These are phyloP conservation scores for Trachythela sp. DNA, from an alignment of 64 coral and sea anemone species.

Conservation along the genomic window DNA sequence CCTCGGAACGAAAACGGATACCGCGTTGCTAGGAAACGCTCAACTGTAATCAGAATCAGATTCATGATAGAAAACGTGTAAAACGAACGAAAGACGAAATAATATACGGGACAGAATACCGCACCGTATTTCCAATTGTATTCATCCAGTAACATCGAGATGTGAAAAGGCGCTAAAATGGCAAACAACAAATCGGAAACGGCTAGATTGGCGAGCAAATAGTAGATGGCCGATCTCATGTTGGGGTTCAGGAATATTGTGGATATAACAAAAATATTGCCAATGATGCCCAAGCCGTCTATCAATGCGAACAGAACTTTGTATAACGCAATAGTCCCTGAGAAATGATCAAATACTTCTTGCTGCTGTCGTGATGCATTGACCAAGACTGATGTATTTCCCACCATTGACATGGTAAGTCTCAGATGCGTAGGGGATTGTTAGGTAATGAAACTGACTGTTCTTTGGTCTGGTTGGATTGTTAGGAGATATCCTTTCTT, in stretches of 20 bases:
- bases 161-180: background rate
- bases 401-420: background rate
- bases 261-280: background rate
- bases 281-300: background rate
- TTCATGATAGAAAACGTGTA: background rate
- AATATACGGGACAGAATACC: background rate
- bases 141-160: background rate
- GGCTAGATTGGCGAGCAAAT: background rate
- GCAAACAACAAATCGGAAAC: background rate
- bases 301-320: background rate
- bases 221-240: slow-evolving; percentile 17
- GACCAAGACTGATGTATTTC: background rate
- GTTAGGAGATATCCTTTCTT: too few relatives aligned
- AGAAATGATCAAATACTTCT: slow-evolving; percentile 19
- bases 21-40: slow-evolving; percentile 10
- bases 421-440: background rate
- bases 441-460: too few relatives aligned
- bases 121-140: background rate
- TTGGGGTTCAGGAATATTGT: slow-evolving; percentile 3
- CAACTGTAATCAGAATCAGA: background rate
- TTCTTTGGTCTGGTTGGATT: too few relatives aligned
- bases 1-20: slow-evolving; percentile 8
- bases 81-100: slow-evolving; percentile 1
- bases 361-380: background rate
- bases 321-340: background rate